phyloP scores from a whole-genome alignment of 2,888 invertebrate species.

The Acleris laterana region DNA sequence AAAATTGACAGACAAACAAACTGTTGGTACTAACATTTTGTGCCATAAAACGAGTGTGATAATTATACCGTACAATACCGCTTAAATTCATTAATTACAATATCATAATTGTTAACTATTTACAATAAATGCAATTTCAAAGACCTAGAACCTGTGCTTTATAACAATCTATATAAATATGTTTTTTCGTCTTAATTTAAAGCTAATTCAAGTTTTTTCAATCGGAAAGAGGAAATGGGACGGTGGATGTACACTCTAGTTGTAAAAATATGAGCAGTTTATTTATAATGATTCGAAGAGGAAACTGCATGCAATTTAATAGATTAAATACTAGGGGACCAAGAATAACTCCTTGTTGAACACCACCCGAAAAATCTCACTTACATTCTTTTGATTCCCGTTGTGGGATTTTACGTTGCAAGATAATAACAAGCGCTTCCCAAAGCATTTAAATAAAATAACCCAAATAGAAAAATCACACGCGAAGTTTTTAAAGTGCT shows the following conservation, averaged over 20 bases:
- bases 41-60: slow-evolving; percentile 84
- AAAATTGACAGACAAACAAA: slow-evolving; percentile 82
- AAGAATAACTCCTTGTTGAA: slow-evolving; percentile 51
- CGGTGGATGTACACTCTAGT: slow-evolving; percentile 77
- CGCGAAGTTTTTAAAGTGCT: slow-evolving; percentile 1
- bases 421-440: slow-evolving; percentile 18
- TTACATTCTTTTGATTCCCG: slow-evolving; percentile 26
- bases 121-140: slow-evolving; percentile 82
- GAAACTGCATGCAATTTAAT: slow-evolving; percentile 54
- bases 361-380: slow-evolving; percentile 39
- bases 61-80: slow-evolving; percentile 74
- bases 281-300: slow-evolving; percentile 52
- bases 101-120: slow-evolving; percentile 74
- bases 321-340: slow-evolving; percentile 42
- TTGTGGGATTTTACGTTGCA: slow-evolving; percentile 15
- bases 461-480: slow-evolving; percentile 10
- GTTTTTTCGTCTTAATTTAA: slow-evolving; percentile 72
- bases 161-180: slow-evolving; percentile 84
- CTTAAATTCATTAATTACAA: slow-evolving; percentile 62
- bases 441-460: slow-evolving; percentile 11
- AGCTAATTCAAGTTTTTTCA: slow-evolving; percentile 72
- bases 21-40: slow-evolving; percentile 78
- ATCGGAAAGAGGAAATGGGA: slow-evolving; percentile 81
- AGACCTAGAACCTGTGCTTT: slow-evolving; percentile 83
- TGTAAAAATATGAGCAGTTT: slow-evolving; percentile 72